Evolutionary conservation across 2,888 invertebrate species (phyloP).

Genomic region (Aspidapion aeneum): DNA sequence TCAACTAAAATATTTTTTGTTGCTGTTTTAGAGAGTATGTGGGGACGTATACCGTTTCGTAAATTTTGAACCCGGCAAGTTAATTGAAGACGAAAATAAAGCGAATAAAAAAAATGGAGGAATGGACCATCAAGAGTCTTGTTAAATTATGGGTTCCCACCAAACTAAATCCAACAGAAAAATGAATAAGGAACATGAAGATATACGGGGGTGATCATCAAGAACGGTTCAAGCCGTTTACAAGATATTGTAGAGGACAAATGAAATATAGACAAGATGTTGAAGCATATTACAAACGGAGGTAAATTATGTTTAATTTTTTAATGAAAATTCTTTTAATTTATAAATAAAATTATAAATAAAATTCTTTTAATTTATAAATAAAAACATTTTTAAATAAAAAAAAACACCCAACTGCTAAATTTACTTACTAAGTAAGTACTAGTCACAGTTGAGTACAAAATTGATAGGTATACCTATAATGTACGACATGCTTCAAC

Average conservation of each 20-base stretch:
- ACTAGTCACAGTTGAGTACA: no score
- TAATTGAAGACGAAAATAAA: neutral
- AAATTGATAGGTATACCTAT: no score
- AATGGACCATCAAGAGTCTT: neutral
- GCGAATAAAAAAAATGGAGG: neutral
- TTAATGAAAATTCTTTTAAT: no score
- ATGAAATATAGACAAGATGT: constrained; percentile 50
- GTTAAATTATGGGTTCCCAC: neutral
- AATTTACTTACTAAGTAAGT: no score
- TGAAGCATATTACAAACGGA: constrained; percentile 64
- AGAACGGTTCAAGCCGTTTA: constrained; percentile 34
- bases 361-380: no score
- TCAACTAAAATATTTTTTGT: no score
- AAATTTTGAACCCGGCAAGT: neutral
- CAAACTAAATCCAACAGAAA: constrained; percentile 8
- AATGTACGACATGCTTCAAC: no score
- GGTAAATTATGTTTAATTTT: constrained; percentile 40
- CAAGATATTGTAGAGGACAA: constrained; percentile 26
- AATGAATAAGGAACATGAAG: constrained; percentile 35
- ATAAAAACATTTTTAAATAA: no score
- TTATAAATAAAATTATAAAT: no score
- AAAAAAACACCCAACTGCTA: no score
- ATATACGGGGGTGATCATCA: constrained; percentile 36
- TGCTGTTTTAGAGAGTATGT: no score
- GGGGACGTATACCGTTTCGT: neutral